phyloP scores from a whole-genome alignment of 1,140 invertebrate genomes.

The Coenobita brevimanus region DNA sequence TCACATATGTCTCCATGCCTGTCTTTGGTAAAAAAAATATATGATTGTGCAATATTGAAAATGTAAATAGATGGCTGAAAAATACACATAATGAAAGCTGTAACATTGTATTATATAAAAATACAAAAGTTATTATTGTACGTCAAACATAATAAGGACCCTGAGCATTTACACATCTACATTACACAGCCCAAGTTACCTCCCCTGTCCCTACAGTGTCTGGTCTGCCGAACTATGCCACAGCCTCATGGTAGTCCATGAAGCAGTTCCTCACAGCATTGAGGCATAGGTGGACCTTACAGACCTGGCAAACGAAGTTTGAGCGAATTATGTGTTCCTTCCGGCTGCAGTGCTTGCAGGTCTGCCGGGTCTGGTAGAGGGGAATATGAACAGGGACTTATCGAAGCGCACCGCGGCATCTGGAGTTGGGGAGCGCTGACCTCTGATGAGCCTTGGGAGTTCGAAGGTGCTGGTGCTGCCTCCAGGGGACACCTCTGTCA shows the following conservation, averaged over 20 bases:
- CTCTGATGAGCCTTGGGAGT: background rate
- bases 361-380: background rate
- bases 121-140: constrained; percentile 4
- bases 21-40: too few species aligned
- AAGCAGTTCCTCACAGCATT: constrained; percentile 21
- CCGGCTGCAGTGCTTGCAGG: constrained; percentile 22
- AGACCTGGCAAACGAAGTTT: constrained; percentile 1
- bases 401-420: background rate
- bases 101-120: constrained; percentile 8
- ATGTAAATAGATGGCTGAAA: constrained; percentile 6
- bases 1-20: too few species aligned
- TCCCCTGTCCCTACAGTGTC: background rate
- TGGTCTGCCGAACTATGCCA: background rate
- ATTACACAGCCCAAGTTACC: background rate
- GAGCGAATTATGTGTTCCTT: constrained; percentile 25
- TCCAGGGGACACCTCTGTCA: background rate
- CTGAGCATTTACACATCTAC: constrained; percentile 9
- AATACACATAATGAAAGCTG: background rate
- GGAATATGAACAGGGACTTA: constrained; percentile 4
- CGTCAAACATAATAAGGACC: background rate
- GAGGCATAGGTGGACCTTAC: constrained; percentile 22
- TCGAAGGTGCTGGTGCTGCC: background rate
- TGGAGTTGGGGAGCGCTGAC: background rate
- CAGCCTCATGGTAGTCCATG: background rate
- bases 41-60: constrained; percentile 1